phyloP scores from a whole-genome alignment of 2,888 invertebrate species.

The Steinernema scapterisci region DNA sequence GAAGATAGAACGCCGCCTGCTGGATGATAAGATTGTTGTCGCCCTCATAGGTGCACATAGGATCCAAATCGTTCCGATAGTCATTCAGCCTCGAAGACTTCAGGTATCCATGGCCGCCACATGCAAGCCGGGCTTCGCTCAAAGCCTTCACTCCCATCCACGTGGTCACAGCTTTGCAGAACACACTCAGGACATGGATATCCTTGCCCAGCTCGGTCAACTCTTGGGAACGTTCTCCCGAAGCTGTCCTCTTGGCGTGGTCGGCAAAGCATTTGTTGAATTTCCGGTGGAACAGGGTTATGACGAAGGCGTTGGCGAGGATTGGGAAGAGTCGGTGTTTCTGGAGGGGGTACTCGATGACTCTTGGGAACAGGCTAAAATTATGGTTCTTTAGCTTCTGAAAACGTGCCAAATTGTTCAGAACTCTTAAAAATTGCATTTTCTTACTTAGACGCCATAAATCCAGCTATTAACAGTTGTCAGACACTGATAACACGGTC shows the following conservation, averaged over 20 bases:
- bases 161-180: slow-evolving; percentile 75
- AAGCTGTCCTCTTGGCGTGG: slow-evolving; percentile 61
- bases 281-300: slow-evolving; percentile 17
- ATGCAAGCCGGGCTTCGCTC: slow-evolving; percentile 89
- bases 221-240: slow-evolving; percentile 68
- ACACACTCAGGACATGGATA: slow-evolving; percentile 72
- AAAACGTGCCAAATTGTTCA: no score
- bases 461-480: no score
- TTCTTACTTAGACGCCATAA: no score
- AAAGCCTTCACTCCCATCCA: slow-evolving; percentile 86
- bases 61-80: slow-evolving; percentile 83
- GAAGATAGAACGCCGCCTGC: no score
- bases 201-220: slow-evolving; percentile 70
- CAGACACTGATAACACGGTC: no score
- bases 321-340: slow-evolving; percentile 83
- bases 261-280: slow-evolving; percentile 45
- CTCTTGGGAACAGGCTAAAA: no score
- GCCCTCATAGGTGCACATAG: slow-evolving; percentile 88
- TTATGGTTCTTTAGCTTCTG: no score
- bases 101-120: slow-evolving; percentile 84
- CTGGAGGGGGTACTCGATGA: slow-evolving; percentile 88
- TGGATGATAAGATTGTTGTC: slow-evolving; percentile 90
- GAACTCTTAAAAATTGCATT: no score
- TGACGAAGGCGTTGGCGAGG: slow-evolving; percentile 73
- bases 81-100: slow-evolving; percentile 77